Evolutionary conservation across 1,140 invertebrate species (phyloP).

Genomic region (Cotesia glomerata): DNA sequence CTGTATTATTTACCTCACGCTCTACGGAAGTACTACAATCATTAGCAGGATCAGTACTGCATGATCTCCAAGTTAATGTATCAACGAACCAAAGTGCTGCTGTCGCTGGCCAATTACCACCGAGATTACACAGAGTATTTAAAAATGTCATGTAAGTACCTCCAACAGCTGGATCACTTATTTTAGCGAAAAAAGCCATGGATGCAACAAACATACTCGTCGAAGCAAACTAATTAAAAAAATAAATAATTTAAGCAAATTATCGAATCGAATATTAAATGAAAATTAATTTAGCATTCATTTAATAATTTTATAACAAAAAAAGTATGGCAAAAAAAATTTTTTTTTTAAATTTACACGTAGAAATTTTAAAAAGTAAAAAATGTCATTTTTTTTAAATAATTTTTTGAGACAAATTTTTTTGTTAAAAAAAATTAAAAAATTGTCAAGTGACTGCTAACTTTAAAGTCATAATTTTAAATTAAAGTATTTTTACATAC

Average conservation of each 20-base stretch:
- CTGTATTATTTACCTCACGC: slow-evolving; percentile 56
- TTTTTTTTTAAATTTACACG: too few species aligned
- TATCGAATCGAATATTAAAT: background rate
- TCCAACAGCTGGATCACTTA: slow-evolving; percentile 92
- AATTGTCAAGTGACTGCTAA: too few species aligned
- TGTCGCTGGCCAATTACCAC: slow-evolving; percentile 96
- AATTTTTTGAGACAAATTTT: too few species aligned
- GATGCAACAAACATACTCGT: slow-evolving; percentile 82
- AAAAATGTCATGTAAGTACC: slow-evolving; percentile 99
- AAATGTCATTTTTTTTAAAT: too few species aligned
- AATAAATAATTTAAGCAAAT: background rate
- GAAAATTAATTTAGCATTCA: too few species aligned
- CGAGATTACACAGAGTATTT: slow-evolving; percentile 95
- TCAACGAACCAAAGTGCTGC: slow-evolving; percentile 93
- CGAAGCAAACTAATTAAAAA: slow-evolving; percentile 65
- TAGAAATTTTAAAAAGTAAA: too few species aligned
- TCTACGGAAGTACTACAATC: slow-evolving; percentile 62
- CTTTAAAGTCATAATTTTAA: background rate
- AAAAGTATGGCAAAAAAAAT: too few species aligned
- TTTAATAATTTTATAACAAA: too few species aligned
- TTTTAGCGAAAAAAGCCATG: slow-evolving; percentile 84
- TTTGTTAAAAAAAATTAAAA: too few species aligned
- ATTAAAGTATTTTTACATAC: slow-evolving; percentile 61
- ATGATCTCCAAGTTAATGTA: slow-evolving; percentile 80
- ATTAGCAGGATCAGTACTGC: slow-evolving; percentile 65